Conservation (phyloP, 2,797 vertebrate genomes). For the Anas acuta region DNA sequence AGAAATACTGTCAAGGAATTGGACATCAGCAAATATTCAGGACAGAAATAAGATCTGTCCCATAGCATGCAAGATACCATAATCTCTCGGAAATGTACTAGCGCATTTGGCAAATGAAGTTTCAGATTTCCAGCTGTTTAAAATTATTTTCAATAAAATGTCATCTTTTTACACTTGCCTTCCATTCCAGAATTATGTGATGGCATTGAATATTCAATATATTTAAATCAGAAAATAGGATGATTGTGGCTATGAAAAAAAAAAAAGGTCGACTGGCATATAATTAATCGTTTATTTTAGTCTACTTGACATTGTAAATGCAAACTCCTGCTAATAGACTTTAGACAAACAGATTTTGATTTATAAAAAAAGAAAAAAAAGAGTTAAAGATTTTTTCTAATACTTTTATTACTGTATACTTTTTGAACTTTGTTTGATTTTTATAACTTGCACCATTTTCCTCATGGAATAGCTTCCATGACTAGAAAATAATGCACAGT, state of each 20-base stretch:
- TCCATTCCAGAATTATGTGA: background rate
- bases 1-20: background rate
- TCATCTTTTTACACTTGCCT: background rate
- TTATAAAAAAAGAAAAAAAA: background rate
- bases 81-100: background rate
- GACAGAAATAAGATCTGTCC: background rate
- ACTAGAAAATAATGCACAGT: background rate
- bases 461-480: background rate
- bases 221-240: background rate
- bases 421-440: background rate
- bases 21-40: background rate
- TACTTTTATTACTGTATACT: background rate
- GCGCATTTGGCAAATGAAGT: background rate
- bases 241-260: background rate
- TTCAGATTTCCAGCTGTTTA: background rate
- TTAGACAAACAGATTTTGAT: background rate
- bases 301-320: background rate
- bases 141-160: background rate
- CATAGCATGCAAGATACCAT: background rate
- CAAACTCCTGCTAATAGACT: background rate
- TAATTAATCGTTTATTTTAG: background rate
- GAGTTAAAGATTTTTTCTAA: background rate
- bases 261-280: background rate
- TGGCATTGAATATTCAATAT: background rate
- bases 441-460: background rate